phyloP scores from a whole-genome alignment of 2,113 vertebrate genomes.

The Grammomys surdaster region DNA sequence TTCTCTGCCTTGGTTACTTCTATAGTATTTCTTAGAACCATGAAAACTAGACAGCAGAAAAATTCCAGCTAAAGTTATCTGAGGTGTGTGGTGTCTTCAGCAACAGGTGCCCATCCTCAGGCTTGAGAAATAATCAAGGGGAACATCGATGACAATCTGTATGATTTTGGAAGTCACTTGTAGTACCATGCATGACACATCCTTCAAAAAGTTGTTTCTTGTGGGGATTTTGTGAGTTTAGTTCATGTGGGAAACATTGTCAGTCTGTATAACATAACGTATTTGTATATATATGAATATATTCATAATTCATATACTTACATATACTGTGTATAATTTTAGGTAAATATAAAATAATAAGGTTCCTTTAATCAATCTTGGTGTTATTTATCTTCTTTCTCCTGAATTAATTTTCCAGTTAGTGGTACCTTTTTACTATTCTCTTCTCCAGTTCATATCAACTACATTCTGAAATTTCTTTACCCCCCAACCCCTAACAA shows the following conservation, averaged over 20 bases:
- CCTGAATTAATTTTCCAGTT: neutral
- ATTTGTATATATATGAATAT: neutral
- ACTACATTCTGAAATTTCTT: neutral
- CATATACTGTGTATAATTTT: neutral
- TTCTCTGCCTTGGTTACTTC: neutral
- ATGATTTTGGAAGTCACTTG: neutral
- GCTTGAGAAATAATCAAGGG: neutral
- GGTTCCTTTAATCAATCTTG: neutral
- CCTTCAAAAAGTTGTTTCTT: neutral
- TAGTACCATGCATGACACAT: neutral
- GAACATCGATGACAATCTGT: neutral
- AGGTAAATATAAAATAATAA: neutral
- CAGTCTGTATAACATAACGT: neutral
- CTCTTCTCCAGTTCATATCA: neutral
- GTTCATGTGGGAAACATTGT: neutral
- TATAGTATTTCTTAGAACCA: neutral
- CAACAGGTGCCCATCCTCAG: neutral
- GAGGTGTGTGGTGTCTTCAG: neutral
- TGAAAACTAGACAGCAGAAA: neutral
- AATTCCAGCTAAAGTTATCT: neutral
- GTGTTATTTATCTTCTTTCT: neutral
- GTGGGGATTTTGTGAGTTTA: neutral
- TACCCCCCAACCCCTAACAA: neutral
- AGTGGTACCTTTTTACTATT: neutral
- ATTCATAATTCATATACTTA: neutral